Percentiles rank a stretch among this genome's conserved stretches.
Conservation (phyloP, 2,888 invertebrate species). For the Agrochola circellaris region DNA sequence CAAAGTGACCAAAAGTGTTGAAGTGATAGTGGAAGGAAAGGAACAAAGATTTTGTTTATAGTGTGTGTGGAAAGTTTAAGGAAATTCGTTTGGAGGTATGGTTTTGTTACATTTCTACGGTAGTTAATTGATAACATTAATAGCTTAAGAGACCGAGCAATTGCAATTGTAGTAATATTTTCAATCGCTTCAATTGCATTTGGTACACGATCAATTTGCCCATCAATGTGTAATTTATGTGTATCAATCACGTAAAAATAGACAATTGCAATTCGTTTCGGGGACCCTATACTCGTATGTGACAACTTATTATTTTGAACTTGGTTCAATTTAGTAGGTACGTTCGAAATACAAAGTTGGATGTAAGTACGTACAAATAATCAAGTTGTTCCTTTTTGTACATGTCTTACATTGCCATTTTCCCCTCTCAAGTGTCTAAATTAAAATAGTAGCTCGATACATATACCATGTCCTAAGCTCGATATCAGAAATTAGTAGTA, state of each 20-base stretch:
- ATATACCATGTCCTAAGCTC: not conserved
- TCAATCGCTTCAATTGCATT: too few relatives aligned
- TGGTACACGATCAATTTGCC: too few relatives aligned
- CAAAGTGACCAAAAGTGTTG: slow-evolving; percentile 18
- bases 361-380: not conserved
- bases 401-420: not conserved
- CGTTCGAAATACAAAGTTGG: too few relatives aligned
- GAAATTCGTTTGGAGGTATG: slow-evolving; percentile 30
- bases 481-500: not conserved
- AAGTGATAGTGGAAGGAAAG: slow-evolving; percentile 15
- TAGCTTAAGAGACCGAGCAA: too few relatives aligned
- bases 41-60: slow-evolving; percentile 8
- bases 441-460: too few relatives aligned
- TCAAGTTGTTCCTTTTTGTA: not conserved
- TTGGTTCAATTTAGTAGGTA: too few relatives aligned
- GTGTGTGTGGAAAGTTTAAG: slow-evolving; percentile 45
- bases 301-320: too few relatives aligned
- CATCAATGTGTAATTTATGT: too few relatives aligned
- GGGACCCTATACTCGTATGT: too few relatives aligned
- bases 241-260: too few relatives aligned
- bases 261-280: too few relatives aligned
- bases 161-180: too few relatives aligned
- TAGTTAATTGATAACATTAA: not conserved
- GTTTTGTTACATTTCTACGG: not conserved
- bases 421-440: not conserved